Percentiles rank a stretch among this genome's conserved stretches.
These are phyloP conservation scores for Toxotes jaculatrix DNA, from an alignment of 2,113 vertebrate species.

Conservation along the genomic window DNA sequence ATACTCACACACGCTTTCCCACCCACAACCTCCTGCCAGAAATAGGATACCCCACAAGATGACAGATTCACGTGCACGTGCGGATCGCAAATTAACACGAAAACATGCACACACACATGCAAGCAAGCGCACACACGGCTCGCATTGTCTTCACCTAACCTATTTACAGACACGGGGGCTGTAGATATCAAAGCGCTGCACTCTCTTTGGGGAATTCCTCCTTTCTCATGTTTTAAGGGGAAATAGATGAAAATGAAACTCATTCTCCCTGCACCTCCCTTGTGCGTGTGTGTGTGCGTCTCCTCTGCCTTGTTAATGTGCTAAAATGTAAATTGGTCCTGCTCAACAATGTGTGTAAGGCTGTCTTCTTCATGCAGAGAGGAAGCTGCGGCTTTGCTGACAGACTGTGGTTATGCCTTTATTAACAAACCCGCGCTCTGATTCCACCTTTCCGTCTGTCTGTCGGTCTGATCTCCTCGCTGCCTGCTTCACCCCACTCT, in stretches of 20 bases:
- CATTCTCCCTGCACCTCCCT: conserved; percentile 55
- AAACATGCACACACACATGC: conserved; percentile 8
- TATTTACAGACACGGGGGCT: conserved; percentile 78
- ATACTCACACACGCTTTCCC: conserved; percentile 27
- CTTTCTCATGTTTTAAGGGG: conserved; percentile 75
- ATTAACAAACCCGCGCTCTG: conserved; percentile 65
- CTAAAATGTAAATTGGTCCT: conserved; percentile 77
- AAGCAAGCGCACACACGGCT: not conserved
- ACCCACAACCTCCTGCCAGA: conserved; percentile 45
- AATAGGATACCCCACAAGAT: conserved; percentile 51
- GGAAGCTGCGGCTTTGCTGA: conserved; percentile 60
- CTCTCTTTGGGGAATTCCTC: conserved; percentile 74
- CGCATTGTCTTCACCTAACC: conserved; percentile 63
- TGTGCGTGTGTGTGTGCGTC: conserved; percentile 37
- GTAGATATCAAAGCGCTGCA: conserved; percentile 74
- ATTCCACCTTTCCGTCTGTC: conserved; percentile 41
- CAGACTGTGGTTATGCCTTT: conserved; percentile 68
- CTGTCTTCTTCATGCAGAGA: conserved; percentile 49
- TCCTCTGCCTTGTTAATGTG: conserved; percentile 71
- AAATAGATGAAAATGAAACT: conserved; percentile 73
- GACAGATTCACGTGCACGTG: conserved; percentile 41
- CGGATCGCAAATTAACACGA: conserved; percentile 46
- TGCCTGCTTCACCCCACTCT: conserved; percentile 10
- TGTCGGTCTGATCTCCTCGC: conserved; percentile 31
- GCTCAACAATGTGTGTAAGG: conserved; percentile 60